phyloP scores from a whole-genome alignment of 53 echinoderm and acorn worm genomes.

The Mesocentrotus franciscanus region DNA sequence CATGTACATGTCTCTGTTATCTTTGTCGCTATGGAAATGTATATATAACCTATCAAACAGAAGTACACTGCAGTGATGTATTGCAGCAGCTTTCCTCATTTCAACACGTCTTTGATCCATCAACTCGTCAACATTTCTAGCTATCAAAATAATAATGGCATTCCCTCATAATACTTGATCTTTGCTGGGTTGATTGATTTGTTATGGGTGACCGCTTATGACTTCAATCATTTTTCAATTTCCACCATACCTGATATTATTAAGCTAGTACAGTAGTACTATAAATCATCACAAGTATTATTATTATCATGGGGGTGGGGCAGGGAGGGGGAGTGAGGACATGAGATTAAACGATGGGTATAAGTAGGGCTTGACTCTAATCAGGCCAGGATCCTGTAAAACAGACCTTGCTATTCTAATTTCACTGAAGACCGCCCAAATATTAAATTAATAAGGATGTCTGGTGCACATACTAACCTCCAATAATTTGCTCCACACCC shows the following conservation, averaged over 20 bases:
- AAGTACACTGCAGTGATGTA: constrained; percentile 1
- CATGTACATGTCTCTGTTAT: not conserved
- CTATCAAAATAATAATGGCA: not conserved
- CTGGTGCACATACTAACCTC: too few species aligned
- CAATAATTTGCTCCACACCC: too few species aligned
- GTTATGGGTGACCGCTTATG: not conserved
- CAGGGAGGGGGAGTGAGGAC: not conserved
- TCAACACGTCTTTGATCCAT: not conserved
- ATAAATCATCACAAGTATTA: too few species aligned
- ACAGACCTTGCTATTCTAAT: too few species aligned
- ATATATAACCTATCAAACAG: constrained; percentile 17
- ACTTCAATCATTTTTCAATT: not conserved
- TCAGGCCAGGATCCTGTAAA: too few species aligned
- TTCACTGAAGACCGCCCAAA: too few species aligned
- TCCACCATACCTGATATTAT: not conserved
- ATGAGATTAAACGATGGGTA: too few species aligned
- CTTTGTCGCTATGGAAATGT: constrained; percentile 6
- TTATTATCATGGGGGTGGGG: not conserved
- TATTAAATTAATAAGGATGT: too few species aligned
- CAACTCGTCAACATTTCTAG: not conserved
- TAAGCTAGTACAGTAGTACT: too few species aligned
- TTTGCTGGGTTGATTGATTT: not conserved
- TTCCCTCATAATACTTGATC: not conserved
- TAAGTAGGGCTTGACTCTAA: too few species aligned
- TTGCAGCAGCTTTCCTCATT: not conserved